Percentiles rank a stretch among this genome's conserved stretches.
Evolutionary conservation across 2,113 vertebrate species (phyloP).

Genomic region (Nycticebus coucang): DNA sequence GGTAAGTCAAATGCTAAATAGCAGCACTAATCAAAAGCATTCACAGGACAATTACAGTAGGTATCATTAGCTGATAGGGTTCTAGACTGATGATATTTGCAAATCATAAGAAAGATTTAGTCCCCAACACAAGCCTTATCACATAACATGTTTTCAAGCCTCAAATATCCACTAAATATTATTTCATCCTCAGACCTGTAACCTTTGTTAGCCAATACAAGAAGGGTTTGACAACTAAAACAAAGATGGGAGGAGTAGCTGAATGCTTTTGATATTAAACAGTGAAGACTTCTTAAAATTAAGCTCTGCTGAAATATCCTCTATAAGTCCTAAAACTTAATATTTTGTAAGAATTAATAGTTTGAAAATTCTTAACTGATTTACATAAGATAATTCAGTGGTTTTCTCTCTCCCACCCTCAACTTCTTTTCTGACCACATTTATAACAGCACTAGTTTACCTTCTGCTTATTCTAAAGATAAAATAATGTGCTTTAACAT

Average conservation of each 20-base stretch:
- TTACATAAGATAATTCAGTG: background rate
- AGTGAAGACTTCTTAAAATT: constrained; percentile 8
- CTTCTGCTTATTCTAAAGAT: constrained; percentile 16
- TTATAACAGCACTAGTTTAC: background rate
- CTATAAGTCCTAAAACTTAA: background rate
- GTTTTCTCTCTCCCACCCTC: background rate
- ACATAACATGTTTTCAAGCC: constrained; percentile 16
- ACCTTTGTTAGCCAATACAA: constrained; percentile 27
- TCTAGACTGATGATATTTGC: constrained; percentile 33
- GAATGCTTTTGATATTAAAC: background rate
- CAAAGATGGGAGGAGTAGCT: background rate
- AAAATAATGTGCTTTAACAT: background rate
- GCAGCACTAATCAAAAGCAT: background rate
- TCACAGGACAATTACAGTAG: background rate
- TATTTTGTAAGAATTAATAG: background rate
- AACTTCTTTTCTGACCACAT: background rate
- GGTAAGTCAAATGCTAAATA: constrained; percentile 26
- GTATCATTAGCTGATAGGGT: background rate
- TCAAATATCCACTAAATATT: constrained; percentile 18
- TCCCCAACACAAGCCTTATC: constrained; percentile 43
- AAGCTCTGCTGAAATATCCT: background rate
- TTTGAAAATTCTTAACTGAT: constrained; percentile 24
- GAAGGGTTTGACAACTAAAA: background rate
- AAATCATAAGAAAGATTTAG: constrained; percentile 59
- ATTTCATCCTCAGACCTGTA: background rate